A percentile compares a stretch with the other conserved stretches of the same genome.
Conservation (phyloP, 2,888 invertebrate species). For the Metallyticus violacea region DNA sequence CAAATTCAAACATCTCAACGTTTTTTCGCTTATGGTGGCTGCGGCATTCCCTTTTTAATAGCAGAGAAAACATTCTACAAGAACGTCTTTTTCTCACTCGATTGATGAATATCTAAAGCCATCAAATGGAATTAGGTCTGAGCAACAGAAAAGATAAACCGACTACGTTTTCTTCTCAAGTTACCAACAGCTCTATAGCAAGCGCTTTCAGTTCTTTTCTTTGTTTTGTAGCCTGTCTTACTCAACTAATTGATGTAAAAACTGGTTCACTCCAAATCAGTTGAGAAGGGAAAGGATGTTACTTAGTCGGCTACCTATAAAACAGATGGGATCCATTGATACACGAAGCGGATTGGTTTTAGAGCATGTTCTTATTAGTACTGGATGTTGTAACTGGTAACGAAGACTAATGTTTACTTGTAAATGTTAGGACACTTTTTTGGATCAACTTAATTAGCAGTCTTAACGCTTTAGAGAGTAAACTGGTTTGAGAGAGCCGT, state of each 20-base stretch:
- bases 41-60: neutral
- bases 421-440: neutral
- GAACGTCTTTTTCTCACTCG: neutral
- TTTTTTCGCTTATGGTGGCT: too few species aligned
- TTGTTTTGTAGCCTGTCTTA: neutral
- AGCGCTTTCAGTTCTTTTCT: neutral
- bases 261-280: neutral
- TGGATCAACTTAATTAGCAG: neutral
- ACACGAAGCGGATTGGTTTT: neutral
- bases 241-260: slow-evolving; percentile 1
- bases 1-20: too few species aligned
- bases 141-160: neutral
- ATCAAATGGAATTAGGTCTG: neutral
- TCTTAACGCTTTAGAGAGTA: neutral
- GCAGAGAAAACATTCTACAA: neutral
- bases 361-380: neutral
- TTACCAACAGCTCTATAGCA: too few species aligned
- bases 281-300: neutral
- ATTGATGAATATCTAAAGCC: neutral
- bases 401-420: neutral
- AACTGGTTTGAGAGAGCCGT: neutral
- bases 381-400: neutral
- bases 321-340: neutral
- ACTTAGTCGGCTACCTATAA: neutral
- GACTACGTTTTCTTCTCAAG: neutral